Conservation (phyloP, 2,888 invertebrate genomes). For the Agrochola macilenta region DNA sequence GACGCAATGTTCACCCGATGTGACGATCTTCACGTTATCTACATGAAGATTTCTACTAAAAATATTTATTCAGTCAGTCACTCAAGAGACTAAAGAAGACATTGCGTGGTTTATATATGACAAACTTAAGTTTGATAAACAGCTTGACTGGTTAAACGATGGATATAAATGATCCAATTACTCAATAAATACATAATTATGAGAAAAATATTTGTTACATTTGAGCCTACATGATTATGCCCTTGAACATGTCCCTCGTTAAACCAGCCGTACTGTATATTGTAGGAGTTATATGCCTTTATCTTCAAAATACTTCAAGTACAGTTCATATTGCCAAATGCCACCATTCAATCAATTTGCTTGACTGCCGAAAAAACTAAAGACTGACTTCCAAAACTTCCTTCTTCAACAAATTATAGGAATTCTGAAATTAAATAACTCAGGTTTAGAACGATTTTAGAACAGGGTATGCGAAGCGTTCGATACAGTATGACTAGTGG, state of each 20-base stretch:
- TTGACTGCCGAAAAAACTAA: conserved; percentile 3
- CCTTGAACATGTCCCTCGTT: background rate
- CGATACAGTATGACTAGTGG: background rate
- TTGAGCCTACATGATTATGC: background rate
- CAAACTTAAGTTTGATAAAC: background rate
- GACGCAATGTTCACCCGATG: background rate
- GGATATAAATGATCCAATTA: background rate
- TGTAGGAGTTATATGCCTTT: background rate
- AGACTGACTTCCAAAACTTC: background rate
- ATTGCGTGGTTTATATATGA: background rate
- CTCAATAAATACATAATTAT: background rate
- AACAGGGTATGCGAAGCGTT: background rate
- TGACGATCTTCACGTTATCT: background rate
- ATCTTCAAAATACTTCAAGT: background rate
- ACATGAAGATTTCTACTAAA: background rate
- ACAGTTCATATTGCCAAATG: background rate
- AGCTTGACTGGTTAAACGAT: conserved; percentile 8
- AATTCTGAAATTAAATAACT: background rate
- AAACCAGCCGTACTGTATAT: conserved; percentile 6
- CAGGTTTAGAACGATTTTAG: background rate
- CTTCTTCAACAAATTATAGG: background rate
- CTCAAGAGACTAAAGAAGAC: background rate
- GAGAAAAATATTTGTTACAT: background rate
- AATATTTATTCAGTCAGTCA: background rate
- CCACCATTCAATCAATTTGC: conserved; percentile 1